Conservation (phyloP, 2,113 vertebrate species). For the Oreochromis tanganicae region DNA sequence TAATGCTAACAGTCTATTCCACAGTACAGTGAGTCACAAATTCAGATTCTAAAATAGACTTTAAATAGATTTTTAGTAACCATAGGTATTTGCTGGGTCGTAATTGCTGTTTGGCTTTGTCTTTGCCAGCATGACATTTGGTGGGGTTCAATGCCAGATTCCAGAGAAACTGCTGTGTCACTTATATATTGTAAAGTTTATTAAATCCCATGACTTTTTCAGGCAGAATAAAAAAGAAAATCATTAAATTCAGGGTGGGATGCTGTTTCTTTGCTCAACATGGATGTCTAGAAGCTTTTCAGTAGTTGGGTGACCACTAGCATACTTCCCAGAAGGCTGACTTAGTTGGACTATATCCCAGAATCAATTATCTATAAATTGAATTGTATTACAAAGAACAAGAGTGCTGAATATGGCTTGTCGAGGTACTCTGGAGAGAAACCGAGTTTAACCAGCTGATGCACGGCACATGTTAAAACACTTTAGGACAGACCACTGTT, state of each 20-base stretch:
- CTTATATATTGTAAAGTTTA: not conserved
- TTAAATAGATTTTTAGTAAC: not conserved
- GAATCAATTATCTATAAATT: conserved; percentile 56
- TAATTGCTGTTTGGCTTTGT: not conserved
- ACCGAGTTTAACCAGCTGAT: conserved; percentile 21
- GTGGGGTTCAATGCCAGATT: not conserved
- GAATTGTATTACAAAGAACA: conserved; percentile 33
- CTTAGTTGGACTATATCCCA: conserved; percentile 43
- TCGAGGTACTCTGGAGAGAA: not conserved
- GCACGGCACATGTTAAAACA: conserved; percentile 17
- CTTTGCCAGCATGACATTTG: conserved; percentile 18
- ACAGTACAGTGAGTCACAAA: not conserved
- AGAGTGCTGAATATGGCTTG: conserved; percentile 1
- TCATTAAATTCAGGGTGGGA: conserved; percentile 9
- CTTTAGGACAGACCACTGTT: conserved; percentile 8
- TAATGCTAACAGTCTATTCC: not conserved
- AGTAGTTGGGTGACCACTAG: conserved; percentile 26
- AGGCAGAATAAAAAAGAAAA: not conserved
- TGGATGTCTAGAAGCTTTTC: conserved; percentile 19
- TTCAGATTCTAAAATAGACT: not conserved
- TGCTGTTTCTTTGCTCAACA: conserved; percentile 9
- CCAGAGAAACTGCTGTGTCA: not conserved
- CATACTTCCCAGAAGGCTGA: conserved; percentile 48
- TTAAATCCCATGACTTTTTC: conserved; percentile 13
- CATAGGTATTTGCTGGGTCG: not conserved